phyloP scores from a whole-genome alignment of 2,113 vertebrate species.

The Xiphophorus maculatus region DNA sequence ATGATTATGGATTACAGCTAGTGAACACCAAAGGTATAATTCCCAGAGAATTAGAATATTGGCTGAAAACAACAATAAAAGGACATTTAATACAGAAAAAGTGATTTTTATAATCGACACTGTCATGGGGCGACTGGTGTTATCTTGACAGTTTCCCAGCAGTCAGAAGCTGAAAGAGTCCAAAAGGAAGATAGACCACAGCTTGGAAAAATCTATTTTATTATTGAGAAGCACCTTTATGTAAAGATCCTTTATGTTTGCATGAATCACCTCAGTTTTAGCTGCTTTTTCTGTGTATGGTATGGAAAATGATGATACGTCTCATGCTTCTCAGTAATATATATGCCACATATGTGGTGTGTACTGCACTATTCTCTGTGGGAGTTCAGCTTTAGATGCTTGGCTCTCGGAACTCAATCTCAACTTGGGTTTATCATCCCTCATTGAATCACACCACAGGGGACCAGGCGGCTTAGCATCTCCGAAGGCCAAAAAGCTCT shows the following conservation, averaged over 20 bases:
- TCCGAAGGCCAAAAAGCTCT: constrained; percentile 63
- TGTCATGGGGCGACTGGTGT: neutral
- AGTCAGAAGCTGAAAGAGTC: neutral
- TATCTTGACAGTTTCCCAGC: neutral
- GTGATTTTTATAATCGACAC: neutral
- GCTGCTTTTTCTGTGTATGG: too few relatives aligned
- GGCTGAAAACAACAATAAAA: neutral
- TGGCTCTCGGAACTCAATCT: constrained; percentile 32
- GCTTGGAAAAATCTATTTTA: too few relatives aligned
- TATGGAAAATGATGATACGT: neutral
- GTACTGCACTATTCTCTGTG: constrained; percentile 36
- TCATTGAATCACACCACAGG: constrained; percentile 43
- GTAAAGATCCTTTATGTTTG: too few relatives aligned
- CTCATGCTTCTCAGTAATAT: constrained; percentile 1
- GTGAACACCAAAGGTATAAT: neutral
- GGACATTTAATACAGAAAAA: neutral
- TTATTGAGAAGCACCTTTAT: too few relatives aligned
- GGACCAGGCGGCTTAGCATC: constrained; percentile 18
- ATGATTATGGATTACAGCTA: neutral
- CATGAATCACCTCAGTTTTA: too few relatives aligned
- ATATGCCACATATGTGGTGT: neutral
- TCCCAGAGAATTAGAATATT: neutral
- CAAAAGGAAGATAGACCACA: neutral
- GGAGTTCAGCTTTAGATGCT: constrained; percentile 51
- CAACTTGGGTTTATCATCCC: constrained; percentile 56